Conservation (phyloP, 1,140 invertebrate genomes). For the Oryzaephilus surinamensis region DNA sequence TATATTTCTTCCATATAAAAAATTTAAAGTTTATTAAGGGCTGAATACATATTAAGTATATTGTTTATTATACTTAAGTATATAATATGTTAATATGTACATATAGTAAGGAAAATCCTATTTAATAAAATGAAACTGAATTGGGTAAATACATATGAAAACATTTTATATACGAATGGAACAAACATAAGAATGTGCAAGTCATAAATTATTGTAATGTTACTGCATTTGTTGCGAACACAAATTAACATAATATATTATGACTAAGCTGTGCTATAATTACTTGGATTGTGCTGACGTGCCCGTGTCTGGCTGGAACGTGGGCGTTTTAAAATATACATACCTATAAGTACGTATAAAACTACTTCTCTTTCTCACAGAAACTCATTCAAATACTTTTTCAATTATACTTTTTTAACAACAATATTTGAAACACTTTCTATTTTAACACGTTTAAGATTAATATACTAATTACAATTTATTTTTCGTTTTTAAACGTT, state of each 20-base stretch:
- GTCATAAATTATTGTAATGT: conserved; percentile 26
- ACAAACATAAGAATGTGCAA: conserved; percentile 17
- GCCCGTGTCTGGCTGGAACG: conserved; percentile 10
- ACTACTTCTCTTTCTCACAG: neutral
- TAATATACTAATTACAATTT: too few species aligned
- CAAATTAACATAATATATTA: conserved; percentile 31
- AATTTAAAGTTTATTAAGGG: too few species aligned
- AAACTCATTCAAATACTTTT: too few species aligned
- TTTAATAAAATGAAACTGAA: neutral
- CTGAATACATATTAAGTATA: too few species aligned
- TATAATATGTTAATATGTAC: neutral
- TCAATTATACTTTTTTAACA: too few species aligned
- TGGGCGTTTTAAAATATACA: conserved; percentile 4
- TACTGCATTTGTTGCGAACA: conserved; percentile 21
- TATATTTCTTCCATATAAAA: too few species aligned
- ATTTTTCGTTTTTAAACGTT: too few species aligned
- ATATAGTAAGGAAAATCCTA: neutral
- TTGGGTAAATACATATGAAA: neutral
- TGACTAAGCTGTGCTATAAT: conserved; percentile 27
- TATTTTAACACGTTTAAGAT: too few species aligned
- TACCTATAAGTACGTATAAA: neutral
- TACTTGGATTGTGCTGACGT: conserved; percentile 25
- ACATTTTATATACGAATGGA: neutral
- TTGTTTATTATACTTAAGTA: too few species aligned
- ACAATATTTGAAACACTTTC: too few species aligned